Conservation (phyloP, 2,797 vertebrate species). For the Taenioides sp. region DNA sequence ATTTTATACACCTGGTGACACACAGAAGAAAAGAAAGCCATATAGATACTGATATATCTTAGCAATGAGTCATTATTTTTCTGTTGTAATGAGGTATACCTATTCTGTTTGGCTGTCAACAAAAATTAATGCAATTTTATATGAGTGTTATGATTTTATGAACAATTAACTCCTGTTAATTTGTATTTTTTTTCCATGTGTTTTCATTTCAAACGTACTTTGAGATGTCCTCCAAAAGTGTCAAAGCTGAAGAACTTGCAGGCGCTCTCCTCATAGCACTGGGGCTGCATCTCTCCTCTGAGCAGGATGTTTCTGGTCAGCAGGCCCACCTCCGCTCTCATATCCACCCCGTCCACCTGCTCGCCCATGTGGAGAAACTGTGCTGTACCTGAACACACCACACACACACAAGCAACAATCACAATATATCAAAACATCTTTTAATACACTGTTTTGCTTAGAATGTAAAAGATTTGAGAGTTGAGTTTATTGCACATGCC, state of each 20-base stretch:
- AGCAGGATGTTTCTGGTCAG: conserved; percentile 87
- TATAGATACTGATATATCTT: too few species aligned
- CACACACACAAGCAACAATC: conserved; percentile 8
- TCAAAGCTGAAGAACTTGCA: conserved; percentile 94
- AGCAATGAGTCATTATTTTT: too few species aligned
- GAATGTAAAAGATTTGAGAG: neutral
- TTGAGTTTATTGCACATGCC: neutral
- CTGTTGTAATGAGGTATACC: too few species aligned
- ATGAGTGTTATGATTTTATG: too few species aligned
- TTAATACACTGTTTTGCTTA: neutral
- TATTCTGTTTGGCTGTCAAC: too few species aligned
- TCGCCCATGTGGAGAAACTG: conserved; percentile 87
- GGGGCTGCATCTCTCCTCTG: conserved; percentile 84
- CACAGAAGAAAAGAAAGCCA: too few species aligned
- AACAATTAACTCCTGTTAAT: too few species aligned
- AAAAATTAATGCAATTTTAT: too few species aligned
- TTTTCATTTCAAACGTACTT: conserved; percentile 75
- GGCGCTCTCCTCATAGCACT: conserved; percentile 84
- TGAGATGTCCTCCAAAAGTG: conserved; percentile 94
- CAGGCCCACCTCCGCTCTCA: conserved; percentile 93
- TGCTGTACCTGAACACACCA: conserved; percentile 80
- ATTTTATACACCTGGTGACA: too few species aligned
- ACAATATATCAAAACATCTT: neutral
- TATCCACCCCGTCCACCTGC: conserved; percentile 88
- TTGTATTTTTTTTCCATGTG: too few species aligned